Conservation (phyloP, 2,888 invertebrate species). For the Tenthredo distinguenda region DNA sequence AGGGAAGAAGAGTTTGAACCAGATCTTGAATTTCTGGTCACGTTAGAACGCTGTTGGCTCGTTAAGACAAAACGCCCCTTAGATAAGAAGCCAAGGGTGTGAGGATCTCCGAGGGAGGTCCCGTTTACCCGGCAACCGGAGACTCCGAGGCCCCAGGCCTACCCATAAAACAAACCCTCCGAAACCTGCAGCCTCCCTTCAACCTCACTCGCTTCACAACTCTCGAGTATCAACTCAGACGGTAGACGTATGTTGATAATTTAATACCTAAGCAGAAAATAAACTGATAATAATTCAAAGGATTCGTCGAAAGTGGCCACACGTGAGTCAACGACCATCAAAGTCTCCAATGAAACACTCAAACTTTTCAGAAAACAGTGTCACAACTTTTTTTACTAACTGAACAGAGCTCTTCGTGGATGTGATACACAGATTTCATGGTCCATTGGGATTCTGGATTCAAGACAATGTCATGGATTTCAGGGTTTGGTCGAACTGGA, state of each 20-base stretch:
- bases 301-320: not conserved
- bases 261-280: not conserved
- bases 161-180: constrained; percentile 32
- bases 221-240: not conserved
- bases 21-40: constrained; percentile 45
- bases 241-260: not conserved
- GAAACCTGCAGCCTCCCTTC: constrained; percentile 5
- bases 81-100: constrained; percentile 55
- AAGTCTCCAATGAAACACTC: not conserved
- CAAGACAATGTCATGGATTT: not conserved
- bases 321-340: not conserved
- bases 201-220: constrained; percentile 16
- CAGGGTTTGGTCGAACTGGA: not conserved
- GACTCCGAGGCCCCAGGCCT: constrained; percentile 16
- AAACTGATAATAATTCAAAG: constrained; percentile 2
- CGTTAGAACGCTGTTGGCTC: constrained; percentile 62
- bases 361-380: too few species aligned
- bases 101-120: constrained; percentile 28
- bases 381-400: not conserved
- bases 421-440: not conserved
- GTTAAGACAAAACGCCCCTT: constrained; percentile 65
- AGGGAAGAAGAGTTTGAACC: not conserved
- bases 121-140: constrained; percentile 25
- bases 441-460: not conserved
- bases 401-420: not conserved